Conservation (phyloP, 2,797 vertebrate genomes). For the Lagocephalus sceleratus region DNA sequence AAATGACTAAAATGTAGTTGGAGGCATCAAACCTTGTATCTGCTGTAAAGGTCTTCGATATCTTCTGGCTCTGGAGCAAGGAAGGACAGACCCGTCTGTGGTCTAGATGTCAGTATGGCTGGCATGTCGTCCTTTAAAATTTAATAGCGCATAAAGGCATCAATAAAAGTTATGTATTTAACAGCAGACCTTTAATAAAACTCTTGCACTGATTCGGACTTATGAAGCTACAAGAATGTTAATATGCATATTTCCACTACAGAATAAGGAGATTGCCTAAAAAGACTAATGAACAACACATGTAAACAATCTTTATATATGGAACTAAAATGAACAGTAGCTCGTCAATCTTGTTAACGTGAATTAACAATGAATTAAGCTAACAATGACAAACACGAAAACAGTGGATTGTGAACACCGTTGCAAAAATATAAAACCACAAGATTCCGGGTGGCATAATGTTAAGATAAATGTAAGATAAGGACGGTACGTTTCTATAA, state of each 20-base stretch:
- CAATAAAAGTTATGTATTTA: not conserved
- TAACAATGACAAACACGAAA: not conserved
- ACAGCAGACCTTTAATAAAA: not conserved
- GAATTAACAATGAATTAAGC: too few species aligned
- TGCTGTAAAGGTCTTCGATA: constrained; percentile 90
- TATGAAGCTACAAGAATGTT: too few species aligned
- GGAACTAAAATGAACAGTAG: too few species aligned
- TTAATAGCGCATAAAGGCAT: not conserved
- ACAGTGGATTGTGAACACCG: not conserved
- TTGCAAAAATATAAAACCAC: not conserved
- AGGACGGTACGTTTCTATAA: not conserved
- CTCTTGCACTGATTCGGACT: too few species aligned
- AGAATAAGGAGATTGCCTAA: too few species aligned
- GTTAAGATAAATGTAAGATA: not conserved
- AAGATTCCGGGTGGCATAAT: not conserved
- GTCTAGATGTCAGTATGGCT: constrained; percentile 79
- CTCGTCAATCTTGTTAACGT: too few species aligned
- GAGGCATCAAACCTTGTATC: constrained; percentile 83
- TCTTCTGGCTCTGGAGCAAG: constrained; percentile 90
- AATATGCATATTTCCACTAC: too few species aligned
- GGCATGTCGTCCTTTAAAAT: constrained; percentile 83
- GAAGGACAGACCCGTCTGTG: constrained; percentile 87
- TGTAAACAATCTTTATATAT: too few species aligned
- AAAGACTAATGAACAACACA: too few species aligned
- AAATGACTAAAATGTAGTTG: not conserved